Evolutionary conservation across 2,797 vertebrate genomes (phyloP), one percentile per base, ranked within the genome.

Genomic region (Spinibarbus caldwelli): DNA sequence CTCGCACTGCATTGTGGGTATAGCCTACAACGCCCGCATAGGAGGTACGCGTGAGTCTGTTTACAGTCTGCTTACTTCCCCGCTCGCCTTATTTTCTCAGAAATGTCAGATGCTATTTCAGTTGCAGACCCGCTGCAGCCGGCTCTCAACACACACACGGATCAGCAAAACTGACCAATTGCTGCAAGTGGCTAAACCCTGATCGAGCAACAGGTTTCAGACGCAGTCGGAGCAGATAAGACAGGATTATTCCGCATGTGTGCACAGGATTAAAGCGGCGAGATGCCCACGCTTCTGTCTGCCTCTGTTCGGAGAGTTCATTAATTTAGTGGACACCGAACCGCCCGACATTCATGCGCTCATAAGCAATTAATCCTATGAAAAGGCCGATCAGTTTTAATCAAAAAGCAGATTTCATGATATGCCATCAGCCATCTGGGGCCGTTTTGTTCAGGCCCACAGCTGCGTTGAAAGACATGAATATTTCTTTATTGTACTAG

Each of bases 1-100:
- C 31, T 86, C 86, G 0, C 82, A 97, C 83, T 98, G 97, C 0
- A 96, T 96, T 0, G 92, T 93, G 0, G 97, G 97, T 0, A 86
- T 98, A 0, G 97, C 97, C 0, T 97, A 95, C 92, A 95, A 96
- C 0, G 95, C 96, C 76, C 95, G 77, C 45, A 95, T 98, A 0
- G 97, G 97, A 96, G 97, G 97, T 66, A 66, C 29, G 29, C 3
- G 0, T 31, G 29, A 34, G 62, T 66, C 62, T 66, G 29, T 66
- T 66, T 66, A 64, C 5, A 47, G 41, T 34, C 36, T 62, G 19
- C 71, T 70, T 43, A 38, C 23, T 86, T 49, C 41, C 26, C 19
- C 31, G 29, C 66, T 57, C 2, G 3, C 29, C 23, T 66, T 75
- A 62, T 70, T 31, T 45, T 52, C 6, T 41, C 17, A 47, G 4